These are phyloP conservation scores for Urechis unicinctus DNA, from an alignment of 2,888 invertebrate species.

Conservation along the genomic window DNA sequence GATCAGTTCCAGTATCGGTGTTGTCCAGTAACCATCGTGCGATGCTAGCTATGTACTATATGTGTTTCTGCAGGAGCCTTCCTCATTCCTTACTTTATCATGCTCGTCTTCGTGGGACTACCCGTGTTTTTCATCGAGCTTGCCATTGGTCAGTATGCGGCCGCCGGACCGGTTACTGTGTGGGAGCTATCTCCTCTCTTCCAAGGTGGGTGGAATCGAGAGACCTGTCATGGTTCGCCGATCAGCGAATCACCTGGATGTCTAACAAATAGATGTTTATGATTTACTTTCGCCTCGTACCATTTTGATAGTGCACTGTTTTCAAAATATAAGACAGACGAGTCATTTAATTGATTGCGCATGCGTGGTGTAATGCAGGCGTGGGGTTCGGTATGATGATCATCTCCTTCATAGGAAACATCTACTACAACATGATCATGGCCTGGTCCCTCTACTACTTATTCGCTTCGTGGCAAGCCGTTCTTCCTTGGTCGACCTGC, in stretches of 20 bases:
- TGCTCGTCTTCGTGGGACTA: constrained; percentile 54
- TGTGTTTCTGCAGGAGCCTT: constrained; percentile 22
- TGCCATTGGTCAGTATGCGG: constrained; percentile 68
- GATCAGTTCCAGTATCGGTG: too few species aligned
- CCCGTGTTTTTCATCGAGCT: constrained; percentile 72
- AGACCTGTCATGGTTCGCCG: too few species aligned
- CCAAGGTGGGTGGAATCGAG: constrained; percentile 8
- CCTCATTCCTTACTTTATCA: constrained; percentile 19
- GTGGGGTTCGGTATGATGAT: constrained; percentile 62
- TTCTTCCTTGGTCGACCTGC: constrained; percentile 67
- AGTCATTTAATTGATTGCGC: too few species aligned
- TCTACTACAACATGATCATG: constrained; percentile 76
- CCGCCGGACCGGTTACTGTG: constrained; percentile 67
- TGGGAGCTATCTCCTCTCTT: constrained; percentile 50
- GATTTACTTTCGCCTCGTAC: too few species aligned
- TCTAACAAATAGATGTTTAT: too few species aligned
- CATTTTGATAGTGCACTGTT: neutral
- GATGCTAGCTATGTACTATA: too few species aligned
- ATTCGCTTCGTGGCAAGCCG: constrained; percentile 62
- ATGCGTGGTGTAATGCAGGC: too few species aligned
- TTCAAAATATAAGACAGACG: too few species aligned
- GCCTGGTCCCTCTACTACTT: constrained; percentile 73
- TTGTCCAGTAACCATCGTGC: too few species aligned
- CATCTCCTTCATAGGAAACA: constrained; percentile 62
- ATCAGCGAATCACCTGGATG: neutral